Percentiles rank a stretch among this genome's conserved stretches.
phyloP scores from a whole-genome alignment of 2,888 invertebrate genomes.

The Acrobasis suavella region DNA sequence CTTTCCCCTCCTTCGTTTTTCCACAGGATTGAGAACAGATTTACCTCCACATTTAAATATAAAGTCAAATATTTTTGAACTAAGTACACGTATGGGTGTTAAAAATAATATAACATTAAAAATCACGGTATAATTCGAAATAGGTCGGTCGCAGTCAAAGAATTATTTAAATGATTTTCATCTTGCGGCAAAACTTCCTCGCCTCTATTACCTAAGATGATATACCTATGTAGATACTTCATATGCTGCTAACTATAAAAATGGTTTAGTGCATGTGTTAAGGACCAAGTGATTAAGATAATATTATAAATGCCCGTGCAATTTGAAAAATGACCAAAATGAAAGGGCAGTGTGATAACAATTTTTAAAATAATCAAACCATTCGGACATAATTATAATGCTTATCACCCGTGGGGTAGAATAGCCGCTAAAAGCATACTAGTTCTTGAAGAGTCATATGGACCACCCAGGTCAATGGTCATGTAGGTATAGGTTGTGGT shows the following conservation, averaged over 20 bases:
- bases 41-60: constrained; percentile 12
- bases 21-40: constrained; percentile 16
- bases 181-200: constrained; percentile 36
- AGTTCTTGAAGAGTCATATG: too few relatives aligned
- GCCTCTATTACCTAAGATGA: constrained; percentile 22
- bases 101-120: not conserved
- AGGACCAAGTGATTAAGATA: too few relatives aligned
- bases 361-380: too few relatives aligned
- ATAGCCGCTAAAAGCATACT: too few relatives aligned
- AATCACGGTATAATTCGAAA: constrained; percentile 8
- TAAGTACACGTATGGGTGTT: not conserved
- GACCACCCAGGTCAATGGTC: too few relatives aligned
- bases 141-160: constrained; percentile 23
- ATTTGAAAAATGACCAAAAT: too few relatives aligned
- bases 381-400: too few relatives aligned
- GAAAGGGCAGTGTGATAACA: too few relatives aligned
- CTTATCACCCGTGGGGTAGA: too few relatives aligned
- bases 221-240: not conserved
- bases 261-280: too few relatives aligned
- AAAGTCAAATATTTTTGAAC: not conserved
- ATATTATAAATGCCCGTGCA: too few relatives aligned
- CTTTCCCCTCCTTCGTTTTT: constrained; percentile 10
- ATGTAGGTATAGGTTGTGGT: too few relatives aligned
- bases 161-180: constrained; percentile 38
- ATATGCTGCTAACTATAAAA: not conserved